A percentile compares a stretch with the other conserved stretches of the same genome.
These are phyloP conservation scores for Pristionchus japonicus DNA, from an alignment of 2,888 invertebrate species.

Conservation along the genomic window DNA sequence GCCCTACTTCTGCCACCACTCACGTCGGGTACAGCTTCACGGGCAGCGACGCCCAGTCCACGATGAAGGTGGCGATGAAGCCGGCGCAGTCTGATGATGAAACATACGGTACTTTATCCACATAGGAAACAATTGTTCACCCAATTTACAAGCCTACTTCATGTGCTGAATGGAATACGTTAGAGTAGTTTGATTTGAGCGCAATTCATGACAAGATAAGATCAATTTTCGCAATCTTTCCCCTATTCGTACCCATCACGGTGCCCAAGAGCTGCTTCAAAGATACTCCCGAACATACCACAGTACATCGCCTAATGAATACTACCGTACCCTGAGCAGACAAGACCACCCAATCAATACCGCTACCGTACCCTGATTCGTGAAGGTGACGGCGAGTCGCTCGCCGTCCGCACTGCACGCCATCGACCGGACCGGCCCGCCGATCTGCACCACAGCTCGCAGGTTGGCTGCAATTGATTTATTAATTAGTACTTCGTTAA, in stretches of 20 bases:
- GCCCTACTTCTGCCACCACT: not conserved
- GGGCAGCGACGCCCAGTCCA: conserved; percentile 12
- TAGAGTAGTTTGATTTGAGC: too few relatives aligned
- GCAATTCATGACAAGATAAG: too few relatives aligned
- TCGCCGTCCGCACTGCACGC: conserved; percentile 16
- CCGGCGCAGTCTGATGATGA: not conserved
- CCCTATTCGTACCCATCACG: too few relatives aligned
- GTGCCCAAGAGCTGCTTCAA: too few relatives aligned
- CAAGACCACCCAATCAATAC: too few relatives aligned
- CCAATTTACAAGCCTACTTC: not conserved
- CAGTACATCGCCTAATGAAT: not conserved
- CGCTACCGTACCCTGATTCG: conserved; percentile 15
- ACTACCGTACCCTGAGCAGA: not conserved
- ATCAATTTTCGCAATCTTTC: too few relatives aligned
- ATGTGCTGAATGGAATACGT: too few relatives aligned
- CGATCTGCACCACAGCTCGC: not conserved
- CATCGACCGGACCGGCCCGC: not conserved
- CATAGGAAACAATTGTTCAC: not conserved
- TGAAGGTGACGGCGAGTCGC: conserved; percentile 31
- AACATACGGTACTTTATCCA: not conserved
- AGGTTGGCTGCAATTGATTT: not conserved
- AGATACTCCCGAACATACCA: not conserved
- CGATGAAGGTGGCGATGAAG: conserved; percentile 32
- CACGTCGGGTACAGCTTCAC: conserved; percentile 11
- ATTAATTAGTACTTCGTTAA: too few relatives aligned